Evolutionary conservation across 2,888 invertebrate species (phyloP), one percentile per base, ranked within the genome.

Genomic region (Caenorhabditis panamensis): DNA sequence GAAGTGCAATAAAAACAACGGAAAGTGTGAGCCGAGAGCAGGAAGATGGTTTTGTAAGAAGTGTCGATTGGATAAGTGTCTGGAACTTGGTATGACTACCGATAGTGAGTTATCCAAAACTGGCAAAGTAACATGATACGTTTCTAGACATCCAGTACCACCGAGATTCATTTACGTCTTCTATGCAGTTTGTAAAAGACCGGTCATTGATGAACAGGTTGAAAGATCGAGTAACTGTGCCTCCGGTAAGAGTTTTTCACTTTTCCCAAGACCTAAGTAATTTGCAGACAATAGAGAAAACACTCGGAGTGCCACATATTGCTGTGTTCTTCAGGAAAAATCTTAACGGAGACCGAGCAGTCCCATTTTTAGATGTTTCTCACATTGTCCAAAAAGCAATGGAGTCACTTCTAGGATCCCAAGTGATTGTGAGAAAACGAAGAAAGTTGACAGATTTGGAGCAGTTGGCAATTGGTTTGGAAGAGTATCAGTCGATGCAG

Each of bases 121-220:
- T 18, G 18, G 3, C 18, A 2, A 18, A 47, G 31, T n/a, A n/a
- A 47, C 47, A 13, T 31, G 4, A 4, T 16, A 16, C 2, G 16
- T 9, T 49, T 72, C 44, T 36, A 72, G 72, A 72, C 16, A 72
- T 72, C 13, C 72, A 72, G 20, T 72, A 72, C 24, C 44, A 72
- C 9, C 72, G 72, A 0, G 72, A 72, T 18, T 44, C 56, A 1
- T 63, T 72, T 56, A 58, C 56, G 8, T 72, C 63, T 5, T 72
- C 56, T 0, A 8, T 62, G 1, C 31, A 13, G 11, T 71, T 71
- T 16, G 1, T 44, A 8, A 44, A 44, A n/a, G 63, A 24, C 8
- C 61, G 59, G 22, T 47, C 61, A 28, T 20, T 44, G n/a, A 22
- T 47, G 0, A 58, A 36, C 31, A 1, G 41, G 2, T 49, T 59